Evolutionary conservation across 1,140 invertebrate genomes (phyloP), one percentile per base, ranked within the genome.

Genomic region (Lethrus apterus): DNA sequence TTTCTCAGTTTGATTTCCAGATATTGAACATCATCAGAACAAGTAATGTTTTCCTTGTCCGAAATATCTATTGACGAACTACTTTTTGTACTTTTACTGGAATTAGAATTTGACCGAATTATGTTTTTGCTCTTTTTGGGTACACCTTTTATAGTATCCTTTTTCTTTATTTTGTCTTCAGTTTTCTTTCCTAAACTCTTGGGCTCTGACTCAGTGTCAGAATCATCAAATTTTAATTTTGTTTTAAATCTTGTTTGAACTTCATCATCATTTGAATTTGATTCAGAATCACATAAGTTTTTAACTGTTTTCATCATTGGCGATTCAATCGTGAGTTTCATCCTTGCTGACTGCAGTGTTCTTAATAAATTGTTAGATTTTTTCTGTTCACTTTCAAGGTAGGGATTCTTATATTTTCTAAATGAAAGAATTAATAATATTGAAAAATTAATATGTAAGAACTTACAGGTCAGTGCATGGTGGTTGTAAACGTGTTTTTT

Each of bases 221-320:
- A 40, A 40, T 52, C 43, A 17, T 52, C 33, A 45, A 61, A 57
- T 42, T 48, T 46, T 19, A 59, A 34, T 44, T 53, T 57, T 10
- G 23, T 49, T 35, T 48, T 52, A 10, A 20, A 35, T 24, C 20
- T 48, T 35, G 18, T n/a, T 20, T 36, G 34, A 41, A 19, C 34
- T 21, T 52, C 21, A 0, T 15, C 30, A 33, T 50, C 20, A 23
- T 50, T 34, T 19, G 32, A 21, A 26, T 23, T 46, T 15, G 44
- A 55, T 14, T 58, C 55, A 18, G 57, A 48, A 51, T 60, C 57
- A 54, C 57, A 57, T 3, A 62, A 34, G 30, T 46, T 44, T 35
- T 57, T 54, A 2, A 60, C 38, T 44, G 42, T 50, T 10, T 52
- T 15, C 7, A 50, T 38, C 44, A 35, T 55, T 34, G 52, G 53